Base-by-base conservation (phyloP, 2,113 vertebrate species). In the Cyprinodon brontotheroides region DNA sequence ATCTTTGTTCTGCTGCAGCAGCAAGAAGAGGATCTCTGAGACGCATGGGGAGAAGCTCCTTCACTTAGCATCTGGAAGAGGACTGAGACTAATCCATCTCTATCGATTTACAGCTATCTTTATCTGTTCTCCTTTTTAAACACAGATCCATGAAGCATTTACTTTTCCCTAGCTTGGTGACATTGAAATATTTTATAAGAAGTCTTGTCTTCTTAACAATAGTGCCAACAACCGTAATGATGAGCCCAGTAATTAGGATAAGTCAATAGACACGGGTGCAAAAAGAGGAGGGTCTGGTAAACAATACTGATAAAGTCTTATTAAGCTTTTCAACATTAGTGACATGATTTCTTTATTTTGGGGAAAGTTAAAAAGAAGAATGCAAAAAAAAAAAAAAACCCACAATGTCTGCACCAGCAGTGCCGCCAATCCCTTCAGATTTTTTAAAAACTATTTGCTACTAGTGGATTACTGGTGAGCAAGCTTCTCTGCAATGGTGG, bases 71-170 rank as follows among this genome's bases (percentile, higher is more conserved):
- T 78, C 67, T 77, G 53, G 61, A 70, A 68, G 43, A 61, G 66
- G 61, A 61, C 74, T 65, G 68, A 66, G 57, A 39, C 45, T 38
- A 70, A 22, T 86, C 75, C 63, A 50, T 74, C 66, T 78, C 40
- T 41, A 43, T 68, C 70, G 77, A 66, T 85, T 81, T 68, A 71
- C 43, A 72, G 53, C 40, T 11, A 71, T 73, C 45, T 68, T 67
- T 57, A 41, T 78, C 60, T 36, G 15, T 63, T 50, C 22, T 43
- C 66, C 48, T 29, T 9, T 68, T 63, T 62, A 65, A 22, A 47
- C 40, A 70, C 68, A 37, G 41, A 73, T 76, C 84, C 61, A 85
- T 87, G 86, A 89, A 78, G 75, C 48, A 72, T n/a, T 69, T 68
- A 60, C 29, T 7, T 17, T 63, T 74, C 53, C 53, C 66, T 73